Conservation (phyloP, 2,113 vertebrate species). For the Ploceus nigricollis region DNA sequence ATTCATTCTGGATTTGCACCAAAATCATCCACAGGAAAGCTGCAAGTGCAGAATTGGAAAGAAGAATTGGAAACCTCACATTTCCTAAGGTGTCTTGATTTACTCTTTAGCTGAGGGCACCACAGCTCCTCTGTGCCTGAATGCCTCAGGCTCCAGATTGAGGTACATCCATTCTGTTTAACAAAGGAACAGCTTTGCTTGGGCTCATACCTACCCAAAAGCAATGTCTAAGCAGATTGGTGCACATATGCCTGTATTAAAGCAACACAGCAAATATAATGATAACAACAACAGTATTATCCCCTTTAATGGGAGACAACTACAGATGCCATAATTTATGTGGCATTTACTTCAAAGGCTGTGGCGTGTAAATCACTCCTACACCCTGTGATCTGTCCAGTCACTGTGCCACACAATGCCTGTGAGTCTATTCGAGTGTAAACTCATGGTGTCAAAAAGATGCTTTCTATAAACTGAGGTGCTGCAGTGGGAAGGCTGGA, state of each 20-base stretch:
- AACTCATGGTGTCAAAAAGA: not conserved
- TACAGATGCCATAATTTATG: not conserved
- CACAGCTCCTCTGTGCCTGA: not conserved
- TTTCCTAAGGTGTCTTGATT: not conserved
- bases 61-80: not conserved
- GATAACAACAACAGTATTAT: not conserved
- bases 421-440: not conserved
- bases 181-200: not conserved
- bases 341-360: not conserved
- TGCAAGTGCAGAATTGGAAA: not conserved
- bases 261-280: not conserved
- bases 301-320: not conserved
- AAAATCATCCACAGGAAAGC: not conserved
- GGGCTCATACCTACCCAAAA: not conserved
- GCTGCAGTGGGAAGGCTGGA: not conserved
- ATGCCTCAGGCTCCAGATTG: not conserved
- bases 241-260: not conserved
- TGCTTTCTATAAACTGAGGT: not conserved
- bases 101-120: not conserved
- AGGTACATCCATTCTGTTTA: not conserved
- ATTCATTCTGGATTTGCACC: not conserved
- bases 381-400: not conserved
- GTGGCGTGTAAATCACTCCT: not conserved
- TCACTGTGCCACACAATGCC: not conserved
- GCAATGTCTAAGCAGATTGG: not conserved